phyloP scores from a whole-genome alignment of 1,140 invertebrate genomes.

The Zaprionus lachaisei region DNA sequence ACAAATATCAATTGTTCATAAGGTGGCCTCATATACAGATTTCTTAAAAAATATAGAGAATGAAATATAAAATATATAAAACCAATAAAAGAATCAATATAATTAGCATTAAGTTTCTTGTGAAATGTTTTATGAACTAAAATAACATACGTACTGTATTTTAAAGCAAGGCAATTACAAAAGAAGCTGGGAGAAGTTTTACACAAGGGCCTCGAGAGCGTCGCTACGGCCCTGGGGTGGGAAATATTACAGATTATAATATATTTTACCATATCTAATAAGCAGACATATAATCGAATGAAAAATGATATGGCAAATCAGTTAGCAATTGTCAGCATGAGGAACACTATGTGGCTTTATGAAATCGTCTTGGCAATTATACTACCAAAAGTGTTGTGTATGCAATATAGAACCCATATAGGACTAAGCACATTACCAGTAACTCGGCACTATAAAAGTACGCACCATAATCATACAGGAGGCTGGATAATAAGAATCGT shows the following conservation, averaged over 20 bases:
- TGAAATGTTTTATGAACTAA: no score
- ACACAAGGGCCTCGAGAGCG: no score
- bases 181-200: no score
- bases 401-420: background rate
- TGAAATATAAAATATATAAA: no score
- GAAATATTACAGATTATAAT: background rate
- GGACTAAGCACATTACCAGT: background rate
- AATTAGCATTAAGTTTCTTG: no score
- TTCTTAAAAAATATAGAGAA: no score
- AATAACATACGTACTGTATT: no score
- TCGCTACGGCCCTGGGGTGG: no score
- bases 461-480: background rate
- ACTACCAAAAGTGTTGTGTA: background rate
- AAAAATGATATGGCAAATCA: background rate
- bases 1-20: no score
- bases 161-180: no score
- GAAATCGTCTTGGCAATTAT: background rate
- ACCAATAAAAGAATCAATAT: no score
- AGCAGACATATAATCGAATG: background rate
- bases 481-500: constrained; percentile 46
- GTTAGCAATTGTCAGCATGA: background rate
- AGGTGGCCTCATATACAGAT: no score
- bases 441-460: background rate
- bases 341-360: background rate
- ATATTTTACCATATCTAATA: background rate